phyloP scores from a whole-genome alignment of 64 coral and sea anemone species.

The Montipora efflorescens region DNA sequence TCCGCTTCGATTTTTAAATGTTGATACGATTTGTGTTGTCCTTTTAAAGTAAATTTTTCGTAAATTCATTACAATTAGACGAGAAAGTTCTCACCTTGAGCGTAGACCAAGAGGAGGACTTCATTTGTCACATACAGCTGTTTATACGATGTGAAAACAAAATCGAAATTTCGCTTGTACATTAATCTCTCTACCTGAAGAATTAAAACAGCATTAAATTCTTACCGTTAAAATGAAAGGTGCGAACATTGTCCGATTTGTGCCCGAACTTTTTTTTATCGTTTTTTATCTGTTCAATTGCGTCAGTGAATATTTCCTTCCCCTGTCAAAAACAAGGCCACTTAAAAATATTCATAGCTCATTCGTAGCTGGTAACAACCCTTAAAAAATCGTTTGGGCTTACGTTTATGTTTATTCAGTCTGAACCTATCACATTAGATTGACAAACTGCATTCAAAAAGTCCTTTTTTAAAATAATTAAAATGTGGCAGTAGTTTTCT shows the following conservation, averaged over 20 bases:
- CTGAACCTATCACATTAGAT: no score
- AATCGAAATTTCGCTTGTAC: background rate
- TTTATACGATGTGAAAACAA: background rate
- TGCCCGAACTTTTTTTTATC: background rate
- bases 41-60: background rate
- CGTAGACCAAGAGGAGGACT: background rate
- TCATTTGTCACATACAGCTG: background rate
- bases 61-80: background rate
- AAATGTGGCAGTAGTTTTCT: no score
- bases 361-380: no score
- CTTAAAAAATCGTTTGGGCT: no score
- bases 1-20: no score
- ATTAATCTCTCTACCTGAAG: background rate
- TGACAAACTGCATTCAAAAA: background rate
- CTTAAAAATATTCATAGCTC: no score
- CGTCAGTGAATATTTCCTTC: no score
- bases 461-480: no score
- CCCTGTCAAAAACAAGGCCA: no score
- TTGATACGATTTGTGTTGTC: background rate
- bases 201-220: background rate
- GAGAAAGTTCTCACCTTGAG: background rate
- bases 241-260: background rate
- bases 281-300: background rate
- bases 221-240: background rate
- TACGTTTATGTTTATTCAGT: no score